phyloP scores from a whole-genome alignment of 1,140 invertebrate species.

The Plectus sambesii region DNA sequence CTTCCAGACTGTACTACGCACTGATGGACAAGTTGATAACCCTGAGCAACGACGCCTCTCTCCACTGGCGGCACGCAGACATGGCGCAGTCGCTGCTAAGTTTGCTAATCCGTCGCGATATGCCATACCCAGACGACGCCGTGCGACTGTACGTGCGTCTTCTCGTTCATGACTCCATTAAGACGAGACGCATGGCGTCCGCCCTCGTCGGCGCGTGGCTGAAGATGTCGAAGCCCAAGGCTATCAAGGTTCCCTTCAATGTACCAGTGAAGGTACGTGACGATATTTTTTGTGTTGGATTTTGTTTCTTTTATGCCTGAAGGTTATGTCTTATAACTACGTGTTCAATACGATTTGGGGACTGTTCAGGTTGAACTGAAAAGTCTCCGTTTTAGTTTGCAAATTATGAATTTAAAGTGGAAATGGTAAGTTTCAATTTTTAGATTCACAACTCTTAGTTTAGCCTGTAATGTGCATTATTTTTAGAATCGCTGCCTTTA shows the following conservation, averaged over 20 bases:
- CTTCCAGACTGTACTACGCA: conserved; percentile 47
- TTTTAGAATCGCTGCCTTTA: no score
- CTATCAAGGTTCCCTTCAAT: conserved; percentile 55
- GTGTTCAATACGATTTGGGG: no score
- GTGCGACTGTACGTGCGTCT: conserved; percentile 59
- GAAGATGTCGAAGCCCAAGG: conserved; percentile 63
- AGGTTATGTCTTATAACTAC: no score
- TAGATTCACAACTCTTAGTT: no score
- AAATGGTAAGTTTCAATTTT: no score
- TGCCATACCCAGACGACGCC: conserved; percentile 54
- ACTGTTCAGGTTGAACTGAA: no score
- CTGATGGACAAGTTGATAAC: conserved; percentile 18
- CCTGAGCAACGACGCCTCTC: conserved; percentile 19
- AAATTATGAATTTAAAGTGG: no score
- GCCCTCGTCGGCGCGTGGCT: conserved; percentile 57
- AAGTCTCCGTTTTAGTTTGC: no score
- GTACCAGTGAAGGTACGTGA: conserved; percentile 45
- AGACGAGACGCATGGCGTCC: conserved; percentile 55
- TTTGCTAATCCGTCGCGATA: conserved; percentile 60
- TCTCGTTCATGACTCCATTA: conserved; percentile 65
- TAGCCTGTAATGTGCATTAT: no score
- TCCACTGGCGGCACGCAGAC: conserved; percentile 65
- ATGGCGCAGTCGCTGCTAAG: conserved; percentile 63
- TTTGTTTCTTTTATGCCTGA: no score
- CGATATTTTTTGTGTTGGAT: conserved; percentile 13